A percentile compares a stretch with the other conserved stretches of the same genome.
These are phyloP conservation scores for Agapostemon virescens DNA, from an alignment of 2,888 invertebrate genomes.

Conservation along the genomic window DNA sequence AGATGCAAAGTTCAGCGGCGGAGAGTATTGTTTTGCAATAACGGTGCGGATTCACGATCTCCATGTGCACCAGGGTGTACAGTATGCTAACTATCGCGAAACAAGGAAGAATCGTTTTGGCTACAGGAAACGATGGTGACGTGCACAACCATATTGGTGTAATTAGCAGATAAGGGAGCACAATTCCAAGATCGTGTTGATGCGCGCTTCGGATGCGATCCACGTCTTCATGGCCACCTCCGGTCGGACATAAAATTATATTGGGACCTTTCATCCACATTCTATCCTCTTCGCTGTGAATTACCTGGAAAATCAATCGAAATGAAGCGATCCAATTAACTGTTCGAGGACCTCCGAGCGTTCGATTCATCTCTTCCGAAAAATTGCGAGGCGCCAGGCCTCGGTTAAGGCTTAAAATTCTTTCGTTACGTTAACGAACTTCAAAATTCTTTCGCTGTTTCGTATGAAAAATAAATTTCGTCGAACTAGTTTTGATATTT, in stretches of 20 bases:
- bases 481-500: not conserved
- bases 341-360: not conserved
- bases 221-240: constrained; percentile 73
- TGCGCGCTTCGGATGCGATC: constrained; percentile 71
- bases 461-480: not conserved
- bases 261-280: constrained; percentile 70
- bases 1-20: constrained; percentile 17
- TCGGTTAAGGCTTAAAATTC: not conserved
- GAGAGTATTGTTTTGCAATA: constrained; percentile 27
- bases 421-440: not conserved
- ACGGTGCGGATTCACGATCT: constrained; percentile 49
- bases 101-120: constrained; percentile 55
- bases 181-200: constrained; percentile 66
- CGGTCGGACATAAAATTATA: constrained; percentile 66
- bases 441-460: not conserved
- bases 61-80: constrained; percentile 64
- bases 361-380: not conserved
- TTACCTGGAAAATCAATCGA: constrained; percentile 64
- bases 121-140: constrained; percentile 54
- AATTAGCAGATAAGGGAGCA: constrained; percentile 67
- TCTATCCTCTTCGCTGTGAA: constrained; percentile 75
- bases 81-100: constrained; percentile 65
- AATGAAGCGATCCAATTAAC: constrained; percentile 25
- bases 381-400: not conserved
- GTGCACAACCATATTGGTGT: constrained; percentile 69